Percentiles rank a stretch among this genome's conserved stretches.
Conservation (phyloP, 2,113 vertebrate genomes). For the Beaufortia kweichowensis region DNA sequence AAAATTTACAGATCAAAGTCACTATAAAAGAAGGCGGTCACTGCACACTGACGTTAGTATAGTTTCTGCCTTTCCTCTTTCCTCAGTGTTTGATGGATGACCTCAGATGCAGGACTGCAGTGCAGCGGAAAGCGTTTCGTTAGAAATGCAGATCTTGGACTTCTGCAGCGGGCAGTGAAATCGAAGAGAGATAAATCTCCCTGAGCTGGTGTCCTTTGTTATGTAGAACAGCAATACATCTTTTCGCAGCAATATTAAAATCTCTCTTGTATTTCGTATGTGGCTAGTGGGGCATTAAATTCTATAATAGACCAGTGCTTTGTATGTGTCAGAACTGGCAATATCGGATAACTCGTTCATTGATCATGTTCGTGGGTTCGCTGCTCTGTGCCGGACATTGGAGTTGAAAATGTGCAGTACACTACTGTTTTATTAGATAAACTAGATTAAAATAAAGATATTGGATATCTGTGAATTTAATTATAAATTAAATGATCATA, state of each 20-base stretch:
- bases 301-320: constrained; percentile 15
- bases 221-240: constrained; percentile 30
- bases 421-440: not conserved
- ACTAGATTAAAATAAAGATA: too few relatives aligned
- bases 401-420: too few relatives aligned
- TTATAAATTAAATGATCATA: too few relatives aligned
- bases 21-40: not conserved
- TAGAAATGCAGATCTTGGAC: constrained; percentile 34
- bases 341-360: constrained; percentile 11
- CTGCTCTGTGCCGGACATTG: not conserved
- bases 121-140: not conserved
- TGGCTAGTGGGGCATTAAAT: constrained; percentile 30
- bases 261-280: constrained; percentile 39
- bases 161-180: constrained; percentile 7
- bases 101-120: constrained; percentile 24
- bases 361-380: constrained; percentile 1
- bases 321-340: constrained; percentile 30
- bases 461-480: too few relatives aligned
- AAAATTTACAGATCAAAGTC: not conserved
- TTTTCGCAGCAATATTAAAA: constrained; percentile 37
- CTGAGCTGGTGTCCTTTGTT: not conserved
- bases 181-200: constrained; percentile 26
- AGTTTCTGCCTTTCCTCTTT: constrained; percentile 13
- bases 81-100: constrained; percentile 31
- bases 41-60: not conserved